A percentile compares a stretch with the other conserved stretches of the same genome.
Evolutionary conservation across 2,888 invertebrate genomes (phyloP).

Genomic region (Abrostola tripartita): DNA sequence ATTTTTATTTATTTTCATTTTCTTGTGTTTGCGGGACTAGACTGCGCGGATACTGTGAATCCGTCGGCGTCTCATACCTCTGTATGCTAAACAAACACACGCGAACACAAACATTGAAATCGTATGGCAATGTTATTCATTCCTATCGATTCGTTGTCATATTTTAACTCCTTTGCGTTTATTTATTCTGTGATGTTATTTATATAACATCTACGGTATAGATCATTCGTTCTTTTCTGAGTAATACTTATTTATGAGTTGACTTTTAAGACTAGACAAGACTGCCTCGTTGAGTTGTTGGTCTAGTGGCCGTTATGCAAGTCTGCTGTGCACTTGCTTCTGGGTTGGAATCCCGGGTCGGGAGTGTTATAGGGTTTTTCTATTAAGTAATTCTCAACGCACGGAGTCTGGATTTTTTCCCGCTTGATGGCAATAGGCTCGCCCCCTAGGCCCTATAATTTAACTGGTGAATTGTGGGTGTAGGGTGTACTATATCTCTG

Average conservation of each 20-base stretch:
- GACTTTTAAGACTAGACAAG: too few species aligned
- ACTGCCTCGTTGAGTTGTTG: too few species aligned
- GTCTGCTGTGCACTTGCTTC: too few species aligned
- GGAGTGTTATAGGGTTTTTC: too few species aligned
- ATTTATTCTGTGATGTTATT: slow-evolving; percentile 45
- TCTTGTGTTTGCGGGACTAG: slow-evolving; percentile 68
- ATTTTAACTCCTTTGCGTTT: slow-evolving; percentile 53
- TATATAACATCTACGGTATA: slow-evolving; percentile 16
- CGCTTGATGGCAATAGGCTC: too few species aligned
- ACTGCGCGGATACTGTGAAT: slow-evolving; percentile 58
- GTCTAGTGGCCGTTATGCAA: too few species aligned
- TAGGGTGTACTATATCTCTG: too few species aligned
- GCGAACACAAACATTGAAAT: slow-evolving; percentile 77
- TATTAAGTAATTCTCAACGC: too few species aligned
- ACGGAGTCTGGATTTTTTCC: too few species aligned
- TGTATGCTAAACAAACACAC: slow-evolving; percentile 78
- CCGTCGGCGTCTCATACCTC: slow-evolving; percentile 69
- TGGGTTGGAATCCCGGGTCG: too few species aligned
- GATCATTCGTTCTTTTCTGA: slow-evolving; percentile 5
- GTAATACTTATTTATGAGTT: not conserved
- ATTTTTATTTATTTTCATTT: slow-evolving; percentile 72
- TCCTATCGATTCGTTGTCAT: slow-evolving; percentile 70
- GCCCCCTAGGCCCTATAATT: too few species aligned
- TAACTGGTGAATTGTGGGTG: too few species aligned
- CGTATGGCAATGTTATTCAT: slow-evolving; percentile 75